Evolutionary conservation across 53 echinoderm and acorn worm genomes (phyloP), one percentile per base, ranked within the genome.

Genomic region (Henricia sp.): DNA sequence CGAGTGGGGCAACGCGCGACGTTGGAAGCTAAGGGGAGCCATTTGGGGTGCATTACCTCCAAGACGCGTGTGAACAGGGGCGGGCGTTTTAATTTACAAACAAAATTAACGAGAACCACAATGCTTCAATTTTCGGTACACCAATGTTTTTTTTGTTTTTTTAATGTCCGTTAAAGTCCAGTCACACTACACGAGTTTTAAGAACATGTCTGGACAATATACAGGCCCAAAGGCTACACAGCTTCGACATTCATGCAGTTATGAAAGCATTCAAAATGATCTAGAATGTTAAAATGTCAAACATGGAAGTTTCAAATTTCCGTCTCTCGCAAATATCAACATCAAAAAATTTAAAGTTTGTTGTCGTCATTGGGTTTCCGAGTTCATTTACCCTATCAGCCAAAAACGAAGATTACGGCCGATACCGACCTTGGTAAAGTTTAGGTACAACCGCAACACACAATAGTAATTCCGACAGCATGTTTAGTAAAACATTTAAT

Each of bases 161-260:
- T n/a, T n/a, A n/a, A n/a, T n/a, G 64, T 62, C 64, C 62, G 80
- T 80, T 80, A 33, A 80, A 59, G 62, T 80, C 80, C 80, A 80
- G 62, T 80, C 63, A 64, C 46, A 40, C 80, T 80, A 80, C 80
- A n/a, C n/a, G 33, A 64, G 48, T 57, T 46, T 80, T 64, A 80
- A 80, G 64, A 80, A 80, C 80, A 63, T 63, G 58, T 64, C 48
- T 48, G 64, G 64, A 80, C 80, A 62, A 80, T 64, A 63, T 62
- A 80, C 64, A 80, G 80, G 64, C 80, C 64, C 62, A 29, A 60
- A 44, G 48, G 63, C 63, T 63, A 80, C 80, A 80, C 50, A 80
- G 64, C 80, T 80, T 59, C 38, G 33, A 80, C 80, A 80, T 64
- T 80, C 80, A 80, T 80, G 80, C 80, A 80, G 64, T 75, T 25